Base-by-base conservation (phyloP, 2,888 invertebrate species). In the Scaptomyza parva region DNA sequence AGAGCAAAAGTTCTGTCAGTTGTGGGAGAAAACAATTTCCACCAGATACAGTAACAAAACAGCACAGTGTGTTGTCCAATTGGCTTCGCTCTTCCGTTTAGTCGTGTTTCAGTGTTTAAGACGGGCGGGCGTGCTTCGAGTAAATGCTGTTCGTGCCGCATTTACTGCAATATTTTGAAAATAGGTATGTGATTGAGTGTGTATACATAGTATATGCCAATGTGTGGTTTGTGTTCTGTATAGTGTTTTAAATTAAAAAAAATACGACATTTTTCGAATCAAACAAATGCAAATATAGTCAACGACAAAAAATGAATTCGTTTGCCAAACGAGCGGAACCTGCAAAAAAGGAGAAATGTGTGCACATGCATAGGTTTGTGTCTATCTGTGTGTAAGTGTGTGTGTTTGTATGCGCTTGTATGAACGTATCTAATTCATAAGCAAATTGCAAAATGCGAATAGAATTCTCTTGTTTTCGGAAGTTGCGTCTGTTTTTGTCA, bases 401-500 rank as follows among this genome's bases (percentile, higher is more conserved):
- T 39, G 43, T 11, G 0, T 52, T 26, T 64, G 47, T 45, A 20
- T 61, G 30, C 43, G n/a, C 24, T 5, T 35, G 24, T 55, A 41
- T 17, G 59, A 50, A 44, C 37, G 44, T 64, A 62, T 66, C 76
- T 62, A 65, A 62, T 51, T 70, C 67, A 65, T 70, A 75, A 74
- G 70, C 54, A 55, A 78, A 69, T 86, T 71, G 64, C 66, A 63
- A 85, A 82, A 69, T 82, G 63, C 62, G 80, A 79, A 72, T 64
- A 70, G 58, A 67, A 73, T 78, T 78, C 53, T 73, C 60, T 74
- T 67, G 69, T 78, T 67, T 64, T 82, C 81, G 68, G 68, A 64
- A 70, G 74, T 70, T 68, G 50, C 53, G 81, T 75, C 71, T 75
- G 88, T 82, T 82, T 81, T 70, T 78, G 76, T 78, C 78, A 78